Percentiles rank a stretch among this genome's conserved stretches.
Conservation (phyloP, 2,797 vertebrate genomes). For the Spondyliosoma cantharus region DNA sequence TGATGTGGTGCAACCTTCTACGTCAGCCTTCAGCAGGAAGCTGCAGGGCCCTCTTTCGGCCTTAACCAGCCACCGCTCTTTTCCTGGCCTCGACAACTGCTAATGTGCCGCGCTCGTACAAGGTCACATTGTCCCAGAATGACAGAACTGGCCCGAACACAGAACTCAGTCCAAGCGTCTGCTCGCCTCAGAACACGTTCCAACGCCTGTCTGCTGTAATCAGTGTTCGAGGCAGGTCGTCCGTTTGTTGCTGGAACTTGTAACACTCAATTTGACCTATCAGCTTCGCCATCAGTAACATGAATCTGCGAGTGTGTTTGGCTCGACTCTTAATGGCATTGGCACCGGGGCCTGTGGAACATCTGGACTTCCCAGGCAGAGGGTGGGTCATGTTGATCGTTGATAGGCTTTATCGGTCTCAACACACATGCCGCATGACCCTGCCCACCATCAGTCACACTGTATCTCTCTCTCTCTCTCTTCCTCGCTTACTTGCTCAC, state of each 20-base stretch:
- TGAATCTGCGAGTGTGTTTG: conserved; percentile 77
- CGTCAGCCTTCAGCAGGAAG: conserved; percentile 30
- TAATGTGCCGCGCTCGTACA: conserved; percentile 66
- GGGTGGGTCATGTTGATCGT: conserved; percentile 62
- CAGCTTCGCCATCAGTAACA: conserved; percentile 74
- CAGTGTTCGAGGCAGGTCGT: conserved; percentile 63
- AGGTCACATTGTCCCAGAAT: conserved; percentile 67
- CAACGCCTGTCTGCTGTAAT: conserved; percentile 70
- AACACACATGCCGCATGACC: conserved; percentile 40
- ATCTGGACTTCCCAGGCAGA: conserved; percentile 78
- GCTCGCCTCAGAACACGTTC: conserved; percentile 58
- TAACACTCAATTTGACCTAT: conserved; percentile 81
- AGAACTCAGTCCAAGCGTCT: conserved; percentile 53
- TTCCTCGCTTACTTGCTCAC: not conserved
- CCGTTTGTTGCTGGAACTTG: conserved; percentile 75
- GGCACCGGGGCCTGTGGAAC: conserved; percentile 71
- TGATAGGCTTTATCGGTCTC: conserved; percentile 65
- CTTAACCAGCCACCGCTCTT: conserved; percentile 45
- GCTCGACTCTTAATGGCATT: conserved; percentile 73
- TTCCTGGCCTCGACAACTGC: conserved; percentile 38
- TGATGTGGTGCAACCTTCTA: conserved; percentile 18
- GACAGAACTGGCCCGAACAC: conserved; percentile 62
- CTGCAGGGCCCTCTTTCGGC: conserved; percentile 14
- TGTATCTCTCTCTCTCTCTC: not conserved
- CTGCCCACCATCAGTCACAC: conserved; percentile 25